Conservation (phyloP, 2,113 vertebrate genomes). For the Mus pahari region DNA sequence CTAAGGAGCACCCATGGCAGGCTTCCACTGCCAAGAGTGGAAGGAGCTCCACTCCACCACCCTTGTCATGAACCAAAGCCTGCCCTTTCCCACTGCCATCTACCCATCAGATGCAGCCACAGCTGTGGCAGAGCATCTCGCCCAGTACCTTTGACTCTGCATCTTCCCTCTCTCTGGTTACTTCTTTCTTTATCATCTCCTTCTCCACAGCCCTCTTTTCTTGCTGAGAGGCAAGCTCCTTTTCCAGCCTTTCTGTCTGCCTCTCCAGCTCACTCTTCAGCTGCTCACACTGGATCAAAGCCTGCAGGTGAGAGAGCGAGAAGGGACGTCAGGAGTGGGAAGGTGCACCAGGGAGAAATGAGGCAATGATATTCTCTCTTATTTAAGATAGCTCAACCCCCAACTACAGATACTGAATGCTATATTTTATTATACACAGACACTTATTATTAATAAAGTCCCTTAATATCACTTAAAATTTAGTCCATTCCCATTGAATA, state of each 20-base stretch:
- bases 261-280: conserved; percentile 90
- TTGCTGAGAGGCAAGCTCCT: conserved; percentile 87
- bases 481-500: too few relatives aligned
- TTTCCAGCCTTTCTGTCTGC: conserved; percentile 89
- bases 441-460: too few relatives aligned
- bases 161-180: conserved; percentile 89
- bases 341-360: background rate
- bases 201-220: conserved; percentile 89
- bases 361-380: background rate
- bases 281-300: conserved; percentile 92
- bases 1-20: background rate
- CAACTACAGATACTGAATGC: too few relatives aligned
- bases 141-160: conserved; percentile 87
- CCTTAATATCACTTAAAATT: too few relatives aligned
- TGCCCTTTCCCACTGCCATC: too few relatives aligned
- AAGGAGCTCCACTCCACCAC: background rate
- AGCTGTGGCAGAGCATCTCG: too few relatives aligned
- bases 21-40: background rate
- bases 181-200: conserved; percentile 87
- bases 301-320: conserved; percentile 83
- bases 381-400: background rate
- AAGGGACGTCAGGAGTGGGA: background rate
- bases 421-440: too few relatives aligned
- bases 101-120: too few relatives aligned
- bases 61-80: background rate